These are phyloP conservation scores for Berghia stephanieae DNA, from an alignment of 1,140 invertebrate species.

Conservation along the genomic window DNA sequence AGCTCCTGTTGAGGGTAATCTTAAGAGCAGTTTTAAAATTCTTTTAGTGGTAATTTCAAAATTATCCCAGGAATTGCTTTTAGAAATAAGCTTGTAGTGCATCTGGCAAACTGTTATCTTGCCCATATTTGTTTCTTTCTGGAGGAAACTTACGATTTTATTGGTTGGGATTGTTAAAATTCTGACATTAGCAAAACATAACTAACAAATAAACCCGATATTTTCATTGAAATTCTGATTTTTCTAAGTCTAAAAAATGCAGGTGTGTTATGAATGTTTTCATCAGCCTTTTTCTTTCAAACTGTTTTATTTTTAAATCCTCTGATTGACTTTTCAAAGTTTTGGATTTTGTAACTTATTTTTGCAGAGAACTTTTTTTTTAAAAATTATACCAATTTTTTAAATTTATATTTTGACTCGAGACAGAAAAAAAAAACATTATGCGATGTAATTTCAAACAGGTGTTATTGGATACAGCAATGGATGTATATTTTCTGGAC, in stretches of 20 bases:
- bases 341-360: no score
- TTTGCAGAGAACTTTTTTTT: no score
- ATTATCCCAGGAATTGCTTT: not conserved
- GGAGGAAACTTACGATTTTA: not conserved
- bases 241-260: no score
- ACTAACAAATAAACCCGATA: no score
- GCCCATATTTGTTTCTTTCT: not conserved
- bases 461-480: not conserved
- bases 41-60: not conserved
- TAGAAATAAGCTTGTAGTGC: not conserved
- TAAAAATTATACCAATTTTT: no score
- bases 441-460: conserved; percentile 38
- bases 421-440: no score
- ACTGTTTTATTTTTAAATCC: no score
- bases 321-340: no score
- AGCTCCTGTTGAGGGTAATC: conserved; percentile 58
- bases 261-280: no score
- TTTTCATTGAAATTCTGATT: no score
- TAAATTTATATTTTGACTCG: no score
- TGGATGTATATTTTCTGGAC: not conserved
- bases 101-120: not conserved
- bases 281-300: no score
- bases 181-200: conserved; percentile 47
- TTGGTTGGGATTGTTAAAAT: conserved; percentile 45
- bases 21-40: conserved; percentile 26